Percentiles rank a stretch among this genome's conserved stretches.
phyloP scores from a whole-genome alignment of 2,888 invertebrate species.

The Nephrocerus scutellatus region DNA sequence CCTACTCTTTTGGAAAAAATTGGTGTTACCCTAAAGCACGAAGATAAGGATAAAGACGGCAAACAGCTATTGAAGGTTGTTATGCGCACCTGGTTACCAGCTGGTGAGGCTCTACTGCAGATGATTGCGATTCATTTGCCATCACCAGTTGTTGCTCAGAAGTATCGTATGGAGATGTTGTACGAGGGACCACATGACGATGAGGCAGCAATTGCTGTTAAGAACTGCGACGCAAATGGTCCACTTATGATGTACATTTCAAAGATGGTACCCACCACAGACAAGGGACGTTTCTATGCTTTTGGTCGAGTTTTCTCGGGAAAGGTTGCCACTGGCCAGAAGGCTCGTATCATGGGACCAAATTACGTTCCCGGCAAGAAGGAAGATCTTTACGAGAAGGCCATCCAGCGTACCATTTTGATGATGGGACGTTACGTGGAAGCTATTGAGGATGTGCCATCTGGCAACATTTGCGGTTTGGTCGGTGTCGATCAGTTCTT shows the following conservation, averaged over 20 bases:
- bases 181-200: slow-evolving; percentile 98
- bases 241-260: slow-evolving; percentile 99
- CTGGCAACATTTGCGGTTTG: slow-evolving; percentile 98
- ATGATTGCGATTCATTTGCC: slow-evolving; percentile 99
- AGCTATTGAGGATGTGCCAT: slow-evolving; percentile 99
- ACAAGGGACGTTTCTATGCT: slow-evolving; percentile 99
- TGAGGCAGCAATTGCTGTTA: slow-evolving; percentile 84
- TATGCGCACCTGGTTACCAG: slow-evolving; percentile 99
- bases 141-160: slow-evolving; percentile 97
- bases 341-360: slow-evolving; percentile 98
- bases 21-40: slow-evolving; percentile 83
- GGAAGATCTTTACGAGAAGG: slow-evolving; percentile 97
- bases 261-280: slow-evolving; percentile 99
- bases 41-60: slow-evolving; percentile 94
- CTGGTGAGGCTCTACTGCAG: slow-evolving; percentile 98
- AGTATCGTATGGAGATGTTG: slow-evolving; percentile 98
- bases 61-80: slow-evolving; percentile 94
- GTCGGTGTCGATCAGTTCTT: slow-evolving; percentile 99
- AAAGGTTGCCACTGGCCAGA: slow-evolving; percentile 81
- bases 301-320: slow-evolving; percentile 99
- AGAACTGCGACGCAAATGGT: slow-evolving; percentile 91
- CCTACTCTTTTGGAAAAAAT: slow-evolving; percentile 82
- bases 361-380: slow-evolving; percentile 98
- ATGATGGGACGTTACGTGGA: slow-evolving; percentile 99
- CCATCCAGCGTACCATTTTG: slow-evolving; percentile 97